phyloP scores from a whole-genome alignment of 1,140 invertebrate species.

The Aleiodes sp. region DNA sequence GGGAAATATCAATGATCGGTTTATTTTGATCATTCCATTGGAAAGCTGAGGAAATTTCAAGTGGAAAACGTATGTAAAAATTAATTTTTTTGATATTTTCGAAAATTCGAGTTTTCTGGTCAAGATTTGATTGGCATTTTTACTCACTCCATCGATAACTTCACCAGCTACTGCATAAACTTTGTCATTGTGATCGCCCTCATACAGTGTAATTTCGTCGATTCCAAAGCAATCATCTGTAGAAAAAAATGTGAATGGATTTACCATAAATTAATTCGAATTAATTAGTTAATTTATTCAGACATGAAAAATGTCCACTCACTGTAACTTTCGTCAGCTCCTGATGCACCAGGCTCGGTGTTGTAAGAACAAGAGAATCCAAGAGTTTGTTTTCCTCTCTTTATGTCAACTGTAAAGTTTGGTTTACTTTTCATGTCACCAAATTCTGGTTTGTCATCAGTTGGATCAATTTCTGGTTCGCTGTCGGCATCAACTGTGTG shows the following conservation, averaged over 20 bases:
- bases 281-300: background rate
- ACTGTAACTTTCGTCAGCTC: conserved; percentile 79
- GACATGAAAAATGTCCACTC: conserved; percentile 48
- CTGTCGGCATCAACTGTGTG: conserved; percentile 86
- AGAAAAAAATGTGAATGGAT: conserved; percentile 48
- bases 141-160: conserved; percentile 86
- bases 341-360: conserved; percentile 68
- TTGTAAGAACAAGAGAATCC: conserved; percentile 86
- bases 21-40: too few relatives aligned
- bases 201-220: conserved; percentile 85
- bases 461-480: conserved; percentile 72
- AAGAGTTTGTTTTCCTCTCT: conserved; percentile 78
- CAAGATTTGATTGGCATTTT: background rate
- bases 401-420: conserved; percentile 84
- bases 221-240: conserved; percentile 86
- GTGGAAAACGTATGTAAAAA: too few relatives aligned
- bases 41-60: too few relatives aligned
- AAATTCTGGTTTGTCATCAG: conserved; percentile 75
- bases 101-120: background rate
- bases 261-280: conserved; percentile 28
- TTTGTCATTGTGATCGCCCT: conserved; percentile 84
- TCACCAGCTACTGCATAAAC: conserved; percentile 88
- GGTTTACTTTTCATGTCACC: conserved; percentile 89
- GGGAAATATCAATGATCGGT: too few relatives aligned
- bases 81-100: too few relatives aligned